phyloP scores from a whole-genome alignment of 2,888 invertebrate genomes.

The Abscondita cerata region DNA sequence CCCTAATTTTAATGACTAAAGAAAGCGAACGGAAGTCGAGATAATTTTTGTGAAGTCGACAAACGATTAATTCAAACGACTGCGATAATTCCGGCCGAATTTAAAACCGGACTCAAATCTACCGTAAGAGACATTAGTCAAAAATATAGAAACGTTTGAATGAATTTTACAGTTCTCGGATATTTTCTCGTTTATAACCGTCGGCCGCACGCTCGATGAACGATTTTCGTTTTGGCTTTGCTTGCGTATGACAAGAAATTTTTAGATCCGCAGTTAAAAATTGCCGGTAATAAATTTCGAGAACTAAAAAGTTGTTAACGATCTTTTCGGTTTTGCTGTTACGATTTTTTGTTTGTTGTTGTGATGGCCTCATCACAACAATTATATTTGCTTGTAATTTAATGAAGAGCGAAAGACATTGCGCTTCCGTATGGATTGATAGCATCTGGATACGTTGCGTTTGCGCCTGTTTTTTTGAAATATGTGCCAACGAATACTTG shows the following conservation, averaged over 20 bases:
- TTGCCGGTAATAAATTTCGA: slow-evolving; percentile 4
- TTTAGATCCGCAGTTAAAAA: slow-evolving; percentile 8
- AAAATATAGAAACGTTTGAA: slow-evolving; percentile 44
- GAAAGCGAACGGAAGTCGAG: slow-evolving; percentile 40
- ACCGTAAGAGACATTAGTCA: slow-evolving; percentile 44
- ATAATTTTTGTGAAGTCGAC: slow-evolving; percentile 42
- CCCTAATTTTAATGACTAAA: slow-evolving; percentile 32
- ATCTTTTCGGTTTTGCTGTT: too few relatives aligned
- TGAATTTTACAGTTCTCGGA: slow-evolving; percentile 39
- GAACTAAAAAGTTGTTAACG: too few relatives aligned
- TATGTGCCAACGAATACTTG: too few relatives aligned
- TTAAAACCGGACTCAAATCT: slow-evolving; percentile 44
- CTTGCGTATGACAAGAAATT: slow-evolving; percentile 17
- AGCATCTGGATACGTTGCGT: too few relatives aligned
- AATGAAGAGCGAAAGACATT: too few relatives aligned
- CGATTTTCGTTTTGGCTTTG: slow-evolving; percentile 22
- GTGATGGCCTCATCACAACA: too few relatives aligned
- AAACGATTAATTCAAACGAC: slow-evolving; percentile 40
- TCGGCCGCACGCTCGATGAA: slow-evolving; percentile 15
- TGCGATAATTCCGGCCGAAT: slow-evolving; percentile 36
- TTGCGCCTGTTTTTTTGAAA: too few relatives aligned
- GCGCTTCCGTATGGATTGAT: too few relatives aligned
- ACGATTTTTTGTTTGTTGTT: too few relatives aligned
- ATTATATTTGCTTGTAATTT: too few relatives aligned
- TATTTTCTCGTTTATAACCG: slow-evolving; percentile 22